Percentiles rank a stretch among this genome's conserved stretches.
Conservation (phyloP, 2,888 invertebrate genomes). For the Latrodectus hesperus region DNA sequence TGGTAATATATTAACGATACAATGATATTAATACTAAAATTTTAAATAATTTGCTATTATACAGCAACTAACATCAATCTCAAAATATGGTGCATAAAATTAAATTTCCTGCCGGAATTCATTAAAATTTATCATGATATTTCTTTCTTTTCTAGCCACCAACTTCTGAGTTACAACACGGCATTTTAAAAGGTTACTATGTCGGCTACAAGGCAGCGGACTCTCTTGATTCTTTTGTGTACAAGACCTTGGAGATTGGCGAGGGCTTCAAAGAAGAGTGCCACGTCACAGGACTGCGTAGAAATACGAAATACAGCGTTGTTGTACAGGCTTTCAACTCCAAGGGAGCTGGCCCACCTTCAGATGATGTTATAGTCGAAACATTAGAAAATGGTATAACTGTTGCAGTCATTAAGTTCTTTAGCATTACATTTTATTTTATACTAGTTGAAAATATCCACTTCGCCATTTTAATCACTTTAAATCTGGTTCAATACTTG, state of each 20-base stretch:
- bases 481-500: too few relatives aligned
- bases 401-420: too few relatives aligned
- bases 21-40: too few relatives aligned
- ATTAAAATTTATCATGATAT: neutral
- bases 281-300: slow-evolving; percentile 68
- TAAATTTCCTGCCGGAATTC: neutral
- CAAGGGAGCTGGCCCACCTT: slow-evolving; percentile 75
- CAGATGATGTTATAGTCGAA: slow-evolving; percentile 73
- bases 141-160: slow-evolving; percentile 72
- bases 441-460: too few relatives aligned
- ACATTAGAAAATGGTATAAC: slow-evolving; percentile 75
- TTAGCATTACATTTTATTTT: too few relatives aligned
- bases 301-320: slow-evolving; percentile 74
- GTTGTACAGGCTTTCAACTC: slow-evolving; percentile 75
- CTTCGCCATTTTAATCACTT: too few relatives aligned
- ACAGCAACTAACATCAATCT: too few relatives aligned
- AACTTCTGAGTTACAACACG: slow-evolving; percentile 73
- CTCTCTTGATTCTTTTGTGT: slow-evolving; percentile 73
- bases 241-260: slow-evolving; percentile 72
- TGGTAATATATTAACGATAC: too few relatives aligned
- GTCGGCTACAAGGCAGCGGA: slow-evolving; percentile 75
- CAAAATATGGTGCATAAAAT: too few relatives aligned
- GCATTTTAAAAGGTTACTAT: slow-evolving; percentile 75
- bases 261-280: slow-evolving; percentile 69
- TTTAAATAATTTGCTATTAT: too few relatives aligned